Percentiles rank a stretch among this genome's conserved stretches.
Conservation (phyloP, 2,888 invertebrate genomes). For the Thereva unica region DNA sequence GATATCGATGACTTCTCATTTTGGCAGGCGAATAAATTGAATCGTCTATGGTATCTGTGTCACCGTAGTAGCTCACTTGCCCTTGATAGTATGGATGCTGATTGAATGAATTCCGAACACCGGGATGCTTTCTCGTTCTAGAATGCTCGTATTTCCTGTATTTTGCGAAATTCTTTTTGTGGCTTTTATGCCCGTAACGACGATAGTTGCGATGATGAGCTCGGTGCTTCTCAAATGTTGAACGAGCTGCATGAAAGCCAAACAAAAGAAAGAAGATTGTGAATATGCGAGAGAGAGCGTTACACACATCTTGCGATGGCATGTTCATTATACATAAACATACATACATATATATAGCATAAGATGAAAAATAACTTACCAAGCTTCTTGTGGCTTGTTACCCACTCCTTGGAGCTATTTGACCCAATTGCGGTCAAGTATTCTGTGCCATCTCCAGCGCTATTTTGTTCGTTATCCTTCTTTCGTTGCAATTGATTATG, state of each 20-base stretch:
- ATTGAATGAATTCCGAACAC: conserved; percentile 19
- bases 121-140: conserved; percentile 10
- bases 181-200: conserved; percentile 53
- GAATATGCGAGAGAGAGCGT: neutral
- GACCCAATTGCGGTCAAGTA: conserved; percentile 38
- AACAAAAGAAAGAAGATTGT: neutral
- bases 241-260: conserved; percentile 37
- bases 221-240: conserved; percentile 53
- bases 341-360: neutral
- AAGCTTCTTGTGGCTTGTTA: conserved; percentile 42
- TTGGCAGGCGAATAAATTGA: conserved; percentile 33
- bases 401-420: conserved; percentile 41
- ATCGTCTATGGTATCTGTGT: conserved; percentile 46
- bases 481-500: conserved; percentile 36
- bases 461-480: conserved; percentile 22
- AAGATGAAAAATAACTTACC: conserved; percentile 41
- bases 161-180: conserved; percentile 52
- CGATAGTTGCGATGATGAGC: conserved; percentile 50
- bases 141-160: conserved; percentile 38
- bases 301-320: conserved; percentile 2
- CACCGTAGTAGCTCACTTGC: conserved; percentile 52
- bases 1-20: conserved; percentile 35
- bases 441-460: conserved; percentile 30
- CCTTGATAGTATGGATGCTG: conserved; percentile 52
- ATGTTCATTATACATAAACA: neutral